Percentiles rank a stretch among this genome's conserved stretches.
Conservation (phyloP, 2,797 vertebrate genomes). For the Lates japonicus region DNA sequence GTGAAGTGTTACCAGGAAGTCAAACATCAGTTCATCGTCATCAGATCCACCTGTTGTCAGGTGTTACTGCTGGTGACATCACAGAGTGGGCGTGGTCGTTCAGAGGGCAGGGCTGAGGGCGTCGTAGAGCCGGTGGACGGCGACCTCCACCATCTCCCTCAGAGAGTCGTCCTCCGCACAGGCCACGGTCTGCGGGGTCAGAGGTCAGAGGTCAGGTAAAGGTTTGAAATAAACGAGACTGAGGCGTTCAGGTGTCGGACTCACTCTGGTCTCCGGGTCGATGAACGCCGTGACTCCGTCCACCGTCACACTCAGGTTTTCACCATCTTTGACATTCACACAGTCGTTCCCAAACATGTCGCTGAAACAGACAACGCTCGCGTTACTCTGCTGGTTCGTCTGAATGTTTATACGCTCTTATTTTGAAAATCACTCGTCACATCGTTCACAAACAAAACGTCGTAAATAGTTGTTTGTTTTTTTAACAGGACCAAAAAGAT, state of each 20-base stretch:
- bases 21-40: background rate
- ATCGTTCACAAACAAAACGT: too few relatives aligned
- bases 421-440: constrained; percentile 10
- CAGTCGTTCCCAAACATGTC: constrained; percentile 97
- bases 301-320: constrained; percentile 88
- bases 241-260: background rate
- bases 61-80: constrained; percentile 10
- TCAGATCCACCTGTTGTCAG: background rate
- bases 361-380: constrained; percentile 71
- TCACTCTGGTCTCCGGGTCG: constrained; percentile 82
- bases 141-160: constrained; percentile 94
- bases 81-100: constrained; percentile 32
- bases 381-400: too few relatives aligned
- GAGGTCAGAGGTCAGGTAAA: constrained; percentile 28
- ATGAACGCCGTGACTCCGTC: constrained; percentile 91
- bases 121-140: constrained; percentile 93
- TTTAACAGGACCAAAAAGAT: too few relatives aligned
- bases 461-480: too few relatives aligned
- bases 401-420: background rate
- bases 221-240: too few relatives aligned
- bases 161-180: constrained; percentile 93
- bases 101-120: constrained; percentile 89
- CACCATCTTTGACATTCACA: constrained; percentile 87
- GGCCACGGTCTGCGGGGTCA: constrained; percentile 84
- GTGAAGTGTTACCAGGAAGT: background rate